Conservation (phyloP, 2,113 vertebrate species). For the Muntiacus reevesi region DNA sequence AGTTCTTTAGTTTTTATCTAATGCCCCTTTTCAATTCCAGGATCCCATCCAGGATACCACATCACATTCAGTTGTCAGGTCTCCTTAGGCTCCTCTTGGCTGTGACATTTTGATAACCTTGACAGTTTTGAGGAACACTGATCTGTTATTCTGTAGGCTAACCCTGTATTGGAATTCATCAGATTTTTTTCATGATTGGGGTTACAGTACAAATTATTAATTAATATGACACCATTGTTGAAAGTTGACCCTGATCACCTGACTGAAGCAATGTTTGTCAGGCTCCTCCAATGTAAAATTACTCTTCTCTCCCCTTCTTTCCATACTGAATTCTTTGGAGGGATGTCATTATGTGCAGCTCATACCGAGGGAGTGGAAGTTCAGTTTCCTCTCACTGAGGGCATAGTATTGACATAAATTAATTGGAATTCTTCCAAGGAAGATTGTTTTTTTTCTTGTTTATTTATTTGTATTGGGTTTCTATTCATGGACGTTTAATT, state of each 20-base stretch:
- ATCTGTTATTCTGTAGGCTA: not conserved
- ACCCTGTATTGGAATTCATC: not conserved
- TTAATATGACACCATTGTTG: not conserved
- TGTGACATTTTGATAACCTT: not conserved
- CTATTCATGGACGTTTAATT: not conserved
- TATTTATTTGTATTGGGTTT: not conserved
- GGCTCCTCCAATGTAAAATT: not conserved
- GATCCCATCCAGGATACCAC: not conserved
- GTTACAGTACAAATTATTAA: not conserved
- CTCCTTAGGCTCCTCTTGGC: not conserved
- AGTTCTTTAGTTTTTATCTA: not conserved
- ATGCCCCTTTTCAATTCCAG: not conserved
- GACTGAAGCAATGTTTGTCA: not conserved
- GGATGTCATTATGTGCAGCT: not conserved
- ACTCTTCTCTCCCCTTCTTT: not conserved
- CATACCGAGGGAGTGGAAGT: not conserved
- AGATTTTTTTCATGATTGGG: not conserved
- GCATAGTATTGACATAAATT: not conserved
- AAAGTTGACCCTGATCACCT: not conserved
- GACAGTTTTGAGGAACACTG: not conserved
- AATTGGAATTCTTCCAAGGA: not conserved
- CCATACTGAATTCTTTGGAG: not conserved
- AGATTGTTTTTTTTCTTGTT: not conserved
- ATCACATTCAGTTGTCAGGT: not conserved
- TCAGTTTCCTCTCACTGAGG: not conserved